Evolutionary conservation across 2,888 invertebrate genomes (phyloP), one percentile per base, ranked within the genome.

Genomic region (Zaprionus bogoriensis): DNA sequence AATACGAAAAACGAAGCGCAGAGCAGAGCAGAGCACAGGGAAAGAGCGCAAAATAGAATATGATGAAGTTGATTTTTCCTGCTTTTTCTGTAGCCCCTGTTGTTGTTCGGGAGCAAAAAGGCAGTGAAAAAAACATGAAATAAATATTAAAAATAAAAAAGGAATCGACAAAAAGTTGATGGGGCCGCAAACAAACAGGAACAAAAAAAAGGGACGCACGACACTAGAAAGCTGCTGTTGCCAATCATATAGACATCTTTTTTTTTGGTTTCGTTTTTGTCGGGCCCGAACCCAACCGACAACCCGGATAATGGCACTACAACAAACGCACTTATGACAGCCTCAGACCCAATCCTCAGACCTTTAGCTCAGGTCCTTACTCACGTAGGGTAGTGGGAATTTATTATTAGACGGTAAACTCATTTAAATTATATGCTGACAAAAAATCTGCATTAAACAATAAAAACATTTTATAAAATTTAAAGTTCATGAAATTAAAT

Each of bases 171-270:
- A 66, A 68, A 72, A 66, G 60, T 67, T 74, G 75, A 59, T 70
- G 67, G 79, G 67, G 71, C 54, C 67, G 55, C 66, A 63, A 67
- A 67, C 58, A 76, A 75, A 57, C 50, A 59, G 48, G 39, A 46
- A 48, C 14, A 41, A 60, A 75, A 60, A 75, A 82, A 71, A 75
- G 63, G 82, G 82, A 78, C 79, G 54, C 58, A 46, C 44, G 51
- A 46, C 51, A 78, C 78, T 81, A 72, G 78, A 79, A 80, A 80
- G 86, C 80, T 85, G 83, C 80, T 85, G 83, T 74, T 80, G 86
- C 86, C 83, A 85, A 80, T 80, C 86, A 79, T 82, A 85, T 55
- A 76, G 64, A 82, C 65, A 62, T 60, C 50, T 41, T 60, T 51
- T 50, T n/a, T 63, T 30, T 52, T 32, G 32, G 9, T 17, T 41